Evolutionary conservation across 2,113 vertebrate species (phyloP).

Genomic region (Butorides virescens): DNA sequence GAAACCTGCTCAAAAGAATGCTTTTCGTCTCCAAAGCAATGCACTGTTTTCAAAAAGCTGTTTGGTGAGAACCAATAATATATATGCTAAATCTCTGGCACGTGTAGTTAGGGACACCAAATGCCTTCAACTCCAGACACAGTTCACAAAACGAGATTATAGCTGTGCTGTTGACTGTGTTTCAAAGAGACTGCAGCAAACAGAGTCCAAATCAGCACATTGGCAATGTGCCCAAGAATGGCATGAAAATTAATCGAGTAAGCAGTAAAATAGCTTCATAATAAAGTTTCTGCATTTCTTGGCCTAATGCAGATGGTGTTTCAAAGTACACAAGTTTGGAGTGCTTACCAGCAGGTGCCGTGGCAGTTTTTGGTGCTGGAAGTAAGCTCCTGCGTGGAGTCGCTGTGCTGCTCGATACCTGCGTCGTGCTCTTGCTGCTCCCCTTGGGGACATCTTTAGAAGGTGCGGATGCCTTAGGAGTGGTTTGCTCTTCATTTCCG

Average conservation of each 20-base stretch:
- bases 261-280: not conserved
- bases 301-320: not conserved
- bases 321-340: not conserved
- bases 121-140: not conserved
- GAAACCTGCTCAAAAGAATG: not conserved
- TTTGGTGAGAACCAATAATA: not conserved
- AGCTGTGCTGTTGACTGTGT: not conserved
- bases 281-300: not conserved
- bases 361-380: constrained; percentile 76
- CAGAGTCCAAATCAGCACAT: not conserved
- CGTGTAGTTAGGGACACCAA: not conserved
- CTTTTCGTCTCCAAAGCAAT: not conserved
- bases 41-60: not conserved
- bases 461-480: constrained; percentile 64
- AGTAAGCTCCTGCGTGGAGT: constrained; percentile 82
- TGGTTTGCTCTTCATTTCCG: constrained; percentile 78
- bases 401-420: constrained; percentile 64
- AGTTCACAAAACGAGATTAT: not conserved
- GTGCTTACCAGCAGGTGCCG: constrained; percentile 70
- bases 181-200: not conserved
- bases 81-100: not conserved
- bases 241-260: not conserved
- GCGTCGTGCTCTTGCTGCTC: constrained; percentile 39
- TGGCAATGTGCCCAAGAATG: not conserved
- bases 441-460: constrained; percentile 74